Base-by-base conservation (phyloP, 92 coral and sea anemone genomes). In the Heteractis magnifica region DNA sequence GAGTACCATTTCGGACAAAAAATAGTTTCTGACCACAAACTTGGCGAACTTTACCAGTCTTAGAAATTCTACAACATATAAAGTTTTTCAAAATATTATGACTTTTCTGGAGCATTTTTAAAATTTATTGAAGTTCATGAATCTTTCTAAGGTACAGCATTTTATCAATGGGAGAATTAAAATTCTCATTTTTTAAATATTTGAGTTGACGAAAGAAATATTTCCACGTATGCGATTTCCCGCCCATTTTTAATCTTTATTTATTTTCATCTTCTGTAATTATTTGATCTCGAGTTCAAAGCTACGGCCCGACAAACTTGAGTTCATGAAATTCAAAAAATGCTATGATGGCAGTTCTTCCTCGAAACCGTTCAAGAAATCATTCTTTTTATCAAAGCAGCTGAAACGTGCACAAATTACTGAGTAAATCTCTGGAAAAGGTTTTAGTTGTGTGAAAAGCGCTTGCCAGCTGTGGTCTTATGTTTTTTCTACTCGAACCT, bases 211-310 rank as follows among this genome's bases (percentile, higher is more conserved):
- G 49, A 51, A 7, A 18, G 65, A 77, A 77, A 23, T 8, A 19
- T 26, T 34, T 58, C 75, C 72, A 18, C 41, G 51, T 62, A 34
- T 23, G 16, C 12, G 10, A 14, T 48, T 60, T 80, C 59, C 68
- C 62, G 68, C 70, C 68, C 68, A 60, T 48, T 44, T 10, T 70
- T 81, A 21, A 81, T 64, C 55, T 68, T 26, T n/a, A n/a, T n/a
- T n/a, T 18, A 14, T 23, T 48, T 26, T 87, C 71, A 56, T 12
- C 55, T 59, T 75, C 21, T 50, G 8, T 56, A 49, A 16, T 11
- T 53, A 53, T 13, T 65, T 62, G n/a, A 53, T 53, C 18, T 16
- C 8, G 16, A 41, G 51, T 82, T 73, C 14, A 68, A 68, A 26
- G 73, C 73, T 68, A 10, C 23, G 9, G 15, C 20, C 26, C 70